Conservation (phyloP, 2,113 vertebrate species). For the Beaufortia kweichowensis region DNA sequence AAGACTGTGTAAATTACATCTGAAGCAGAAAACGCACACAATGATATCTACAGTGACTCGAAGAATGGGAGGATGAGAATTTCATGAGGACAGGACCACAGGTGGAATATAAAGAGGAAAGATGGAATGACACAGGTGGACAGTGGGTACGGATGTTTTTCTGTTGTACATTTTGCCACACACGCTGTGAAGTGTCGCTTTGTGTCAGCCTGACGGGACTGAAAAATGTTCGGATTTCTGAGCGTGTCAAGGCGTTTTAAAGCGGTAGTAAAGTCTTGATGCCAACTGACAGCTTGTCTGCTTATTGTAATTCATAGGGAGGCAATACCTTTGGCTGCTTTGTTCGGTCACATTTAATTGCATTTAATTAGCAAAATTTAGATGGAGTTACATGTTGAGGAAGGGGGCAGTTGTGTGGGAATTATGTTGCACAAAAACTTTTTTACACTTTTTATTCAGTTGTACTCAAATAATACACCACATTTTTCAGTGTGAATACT, state of each 20-base stretch:
- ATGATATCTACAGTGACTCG: neutral
- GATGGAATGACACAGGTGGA: neutral
- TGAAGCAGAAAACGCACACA: neutral
- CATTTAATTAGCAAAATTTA: neutral
- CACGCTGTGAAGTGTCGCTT: slow-evolving; percentile 18
- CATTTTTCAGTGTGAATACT: too few relatives aligned
- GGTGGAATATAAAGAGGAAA: neutral
- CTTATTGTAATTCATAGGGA: slow-evolving; percentile 11
- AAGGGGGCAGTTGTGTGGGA: neutral
- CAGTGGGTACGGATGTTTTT: neutral
- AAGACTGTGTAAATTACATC: neutral
- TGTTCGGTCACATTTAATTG: slow-evolving; percentile 15
- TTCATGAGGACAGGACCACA: neutral
- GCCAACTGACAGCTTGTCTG: slow-evolving; percentile 28
- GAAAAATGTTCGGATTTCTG: neutral
- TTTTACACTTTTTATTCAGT: too few relatives aligned
- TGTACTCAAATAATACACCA: too few relatives aligned
- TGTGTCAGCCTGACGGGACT: neutral
- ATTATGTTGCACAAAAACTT: too few relatives aligned
- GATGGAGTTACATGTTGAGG: neutral
- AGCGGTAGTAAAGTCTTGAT: slow-evolving; percentile 4
- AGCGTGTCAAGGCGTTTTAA: neutral
- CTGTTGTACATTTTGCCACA: slow-evolving; percentile 22
- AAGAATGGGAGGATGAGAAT: neutral
- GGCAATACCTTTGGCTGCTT: slow-evolving; percentile 28